Base-by-base conservation (phyloP, 2,888 invertebrate genomes). In the Leptinotarsa haldemani region DNA sequence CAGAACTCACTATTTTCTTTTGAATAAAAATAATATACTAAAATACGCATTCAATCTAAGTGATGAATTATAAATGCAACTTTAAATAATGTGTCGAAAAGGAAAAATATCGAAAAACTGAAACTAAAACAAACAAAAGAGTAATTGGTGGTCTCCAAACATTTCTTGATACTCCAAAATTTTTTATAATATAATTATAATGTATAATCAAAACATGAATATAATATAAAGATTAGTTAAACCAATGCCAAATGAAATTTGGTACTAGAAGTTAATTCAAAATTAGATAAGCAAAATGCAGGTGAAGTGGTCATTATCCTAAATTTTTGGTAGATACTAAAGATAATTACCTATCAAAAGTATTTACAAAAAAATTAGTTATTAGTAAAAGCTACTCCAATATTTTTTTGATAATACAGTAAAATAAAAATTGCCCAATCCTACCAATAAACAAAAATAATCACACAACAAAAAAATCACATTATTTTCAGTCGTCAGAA, bases 1-100 rank as follows among this genome's bases (percentile, higher is more conserved):
- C 84, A 83, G 81, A 82, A 81, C 79, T 74, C 75, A 80, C 81
- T 82, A 81, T 78, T 82, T 81, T 79, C 80, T 13, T 74, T 73
- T 65, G 56, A 71, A 68, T 46, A 71, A 50, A 78, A 74, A 73
- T 77, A 65, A 74, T 75, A 77, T 52, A 63, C 65, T 71, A 58
- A 3, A 74, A 81, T 82, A 80, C 82, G 79, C 80, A 81, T 80
- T 80, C 81, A 76, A 73, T 77, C 80, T 80, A 81, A 77, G 73
- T 79, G 72, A 78, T 69, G 74, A 70, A 64, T 67, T 71, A 58
- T 69, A 65, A 71, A 20, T 56, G 69, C 75, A 77, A 77, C 78
- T 73, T 76, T 50, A 76, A 76, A 77, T 77, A 78, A 77, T 77
- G 75, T 78, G 78, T 77, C 70, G 61, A 70, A 65, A 72, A 66